These are phyloP conservation scores for Papilio aristodemus DNA, from an alignment of 1,140 invertebrate genomes.

Conservation along the genomic window DNA sequence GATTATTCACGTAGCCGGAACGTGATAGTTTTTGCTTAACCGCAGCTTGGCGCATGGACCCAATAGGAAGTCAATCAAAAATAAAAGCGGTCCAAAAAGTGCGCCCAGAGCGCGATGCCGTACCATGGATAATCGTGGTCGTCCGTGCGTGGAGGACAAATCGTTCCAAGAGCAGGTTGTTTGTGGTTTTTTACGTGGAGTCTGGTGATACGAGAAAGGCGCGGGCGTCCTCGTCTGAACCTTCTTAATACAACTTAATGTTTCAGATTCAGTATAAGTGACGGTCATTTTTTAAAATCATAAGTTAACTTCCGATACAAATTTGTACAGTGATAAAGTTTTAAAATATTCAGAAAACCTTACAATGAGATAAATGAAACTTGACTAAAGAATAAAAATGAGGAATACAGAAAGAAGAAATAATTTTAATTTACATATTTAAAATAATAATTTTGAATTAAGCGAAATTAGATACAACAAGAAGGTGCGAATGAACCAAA, in stretches of 20 bases:
- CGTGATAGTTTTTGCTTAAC: conserved; percentile 48
- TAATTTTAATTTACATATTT: too few relatives aligned
- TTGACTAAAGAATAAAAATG: too few relatives aligned
- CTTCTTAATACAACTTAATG: not conserved
- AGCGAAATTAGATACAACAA: too few relatives aligned
- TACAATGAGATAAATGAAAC: too few relatives aligned
- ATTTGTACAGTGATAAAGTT: too few relatives aligned
- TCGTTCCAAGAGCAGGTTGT: conserved; percentile 49
- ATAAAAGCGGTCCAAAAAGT: conserved; percentile 34
- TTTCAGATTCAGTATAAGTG: not conserved
- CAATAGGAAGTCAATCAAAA: conserved; percentile 44
- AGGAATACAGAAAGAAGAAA: too few relatives aligned
- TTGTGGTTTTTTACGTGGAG: conserved; percentile 46
- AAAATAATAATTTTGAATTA: too few relatives aligned
- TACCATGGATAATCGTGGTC: conserved; percentile 51
- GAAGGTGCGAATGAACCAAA: too few relatives aligned
- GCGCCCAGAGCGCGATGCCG: conserved; percentile 45
- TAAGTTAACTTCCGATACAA: not conserved
- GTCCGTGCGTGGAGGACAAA: conserved; percentile 52
- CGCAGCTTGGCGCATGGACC: conserved; percentile 38
- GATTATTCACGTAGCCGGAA: conserved; percentile 63
- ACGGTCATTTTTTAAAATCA: not conserved
- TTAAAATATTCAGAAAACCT: too few relatives aligned
- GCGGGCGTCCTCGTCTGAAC: conserved; percentile 20
- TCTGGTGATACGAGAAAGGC: conserved; percentile 17